phyloP scores from a whole-genome alignment of 2,113 vertebrate genomes.

The Leptodactylus fuscus region DNA sequence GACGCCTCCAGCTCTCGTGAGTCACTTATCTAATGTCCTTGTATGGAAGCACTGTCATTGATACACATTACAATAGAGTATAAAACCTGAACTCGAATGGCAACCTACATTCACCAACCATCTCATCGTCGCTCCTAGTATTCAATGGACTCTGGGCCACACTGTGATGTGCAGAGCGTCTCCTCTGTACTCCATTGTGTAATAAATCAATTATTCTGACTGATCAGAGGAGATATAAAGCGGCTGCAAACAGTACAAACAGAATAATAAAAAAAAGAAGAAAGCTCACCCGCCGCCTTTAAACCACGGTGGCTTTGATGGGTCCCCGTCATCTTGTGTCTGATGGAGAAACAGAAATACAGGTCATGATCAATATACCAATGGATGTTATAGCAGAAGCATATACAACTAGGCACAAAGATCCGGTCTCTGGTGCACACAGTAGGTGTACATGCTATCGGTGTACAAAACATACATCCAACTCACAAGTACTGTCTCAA shows the following conservation, averaged over 20 bases:
- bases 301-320: constrained; percentile 84
- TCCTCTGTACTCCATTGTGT: neutral
- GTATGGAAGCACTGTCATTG: neutral
- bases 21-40: neutral
- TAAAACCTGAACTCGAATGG: no score
- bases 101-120: neutral
- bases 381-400: neutral
- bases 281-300: constrained; percentile 89
- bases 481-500: neutral
- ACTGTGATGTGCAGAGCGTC: neutral
- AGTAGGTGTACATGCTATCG: no score
- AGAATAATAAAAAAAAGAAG: constrained; percentile 18
- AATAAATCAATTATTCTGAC: neutral
- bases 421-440: neutral
- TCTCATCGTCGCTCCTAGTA: neutral
- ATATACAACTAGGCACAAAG: neutral
- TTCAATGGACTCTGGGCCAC: neutral
- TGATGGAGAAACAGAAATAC: constrained; percentile 64
- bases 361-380: neutral
- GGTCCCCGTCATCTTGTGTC: constrained; percentile 80
- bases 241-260: neutral
- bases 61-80: neutral
- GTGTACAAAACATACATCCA: neutral
- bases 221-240: neutral
- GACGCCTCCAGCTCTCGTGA: neutral